A percentile compares a stretch with the other conserved stretches of the same genome.
phyloP scores from a whole-genome alignment of 2,113 vertebrate genomes.

The Seriola dumerili region DNA sequence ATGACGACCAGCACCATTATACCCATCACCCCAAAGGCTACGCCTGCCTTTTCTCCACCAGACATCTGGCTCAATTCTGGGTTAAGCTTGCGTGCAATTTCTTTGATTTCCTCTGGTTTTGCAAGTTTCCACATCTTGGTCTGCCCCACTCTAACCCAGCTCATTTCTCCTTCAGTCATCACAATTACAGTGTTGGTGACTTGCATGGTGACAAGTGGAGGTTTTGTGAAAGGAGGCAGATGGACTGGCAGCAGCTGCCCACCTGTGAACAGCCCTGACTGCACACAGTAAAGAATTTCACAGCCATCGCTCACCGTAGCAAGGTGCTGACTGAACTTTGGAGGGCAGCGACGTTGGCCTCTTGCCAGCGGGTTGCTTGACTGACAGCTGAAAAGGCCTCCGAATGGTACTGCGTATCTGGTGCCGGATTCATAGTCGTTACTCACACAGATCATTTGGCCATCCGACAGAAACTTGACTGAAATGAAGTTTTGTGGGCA shows the following conservation, averaged over 20 bases:
- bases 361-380: slow-evolving; percentile 84
- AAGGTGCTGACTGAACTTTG: slow-evolving; percentile 90
- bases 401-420: slow-evolving; percentile 86
- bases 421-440: slow-evolving; percentile 85
- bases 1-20: slow-evolving; percentile 59
- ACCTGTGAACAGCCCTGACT: slow-evolving; percentile 85
- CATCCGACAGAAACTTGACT: slow-evolving; percentile 83
- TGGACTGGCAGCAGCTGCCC: slow-evolving; percentile 81
- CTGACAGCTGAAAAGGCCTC: slow-evolving; percentile 94
- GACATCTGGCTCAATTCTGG: slow-evolving; percentile 56
- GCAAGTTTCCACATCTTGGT: slow-evolving; percentile 87
- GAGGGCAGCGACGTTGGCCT: slow-evolving; percentile 83
- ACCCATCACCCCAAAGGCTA: slow-evolving; percentile 75
- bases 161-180: slow-evolving; percentile 81
- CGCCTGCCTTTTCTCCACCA: slow-evolving; percentile 55
- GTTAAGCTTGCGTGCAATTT: slow-evolving; percentile 34
- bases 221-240: slow-evolving; percentile 88
- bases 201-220: slow-evolving; percentile 78
- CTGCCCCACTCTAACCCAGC: slow-evolving; percentile 87
- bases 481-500: slow-evolving; percentile 85
- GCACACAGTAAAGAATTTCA: slow-evolving; percentile 90
- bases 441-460: slow-evolving; percentile 88
- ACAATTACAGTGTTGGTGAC: slow-evolving; percentile 87
- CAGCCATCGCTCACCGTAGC: slow-evolving; percentile 91
- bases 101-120: slow-evolving; percentile 75